phyloP scores from a whole-genome alignment of 2,797 vertebrate species.

The Tarsius wallacei region DNA sequence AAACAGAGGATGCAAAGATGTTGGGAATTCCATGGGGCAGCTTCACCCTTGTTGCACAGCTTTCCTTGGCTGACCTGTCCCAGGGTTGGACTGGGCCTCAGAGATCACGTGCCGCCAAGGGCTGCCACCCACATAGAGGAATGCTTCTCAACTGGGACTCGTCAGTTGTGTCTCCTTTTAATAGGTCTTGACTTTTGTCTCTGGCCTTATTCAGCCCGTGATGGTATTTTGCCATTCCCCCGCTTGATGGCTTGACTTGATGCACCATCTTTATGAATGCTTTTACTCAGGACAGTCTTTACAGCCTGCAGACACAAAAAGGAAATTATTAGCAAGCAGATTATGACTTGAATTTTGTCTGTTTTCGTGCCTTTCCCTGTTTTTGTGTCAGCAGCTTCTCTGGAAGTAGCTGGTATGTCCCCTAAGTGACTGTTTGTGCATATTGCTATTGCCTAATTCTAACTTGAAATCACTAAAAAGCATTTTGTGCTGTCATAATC shows the following conservation, averaged over 20 bases:
- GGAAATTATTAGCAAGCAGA: conserved; percentile 75
- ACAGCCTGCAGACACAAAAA: conserved; percentile 57
- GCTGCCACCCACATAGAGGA: neutral
- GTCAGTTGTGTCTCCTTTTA: neutral
- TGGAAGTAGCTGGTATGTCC: conserved; percentile 76
- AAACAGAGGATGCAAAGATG: neutral
- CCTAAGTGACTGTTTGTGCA: conserved; percentile 73
- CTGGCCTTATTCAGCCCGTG: neutral
- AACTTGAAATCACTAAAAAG: conserved; percentile 77
- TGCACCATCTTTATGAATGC: conserved; percentile 5
- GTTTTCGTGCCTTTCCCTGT: conserved; percentile 63
- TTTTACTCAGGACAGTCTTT: conserved; percentile 49
- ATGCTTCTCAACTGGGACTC: neutral
- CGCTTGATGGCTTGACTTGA: neutral
- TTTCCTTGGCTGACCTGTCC: neutral
- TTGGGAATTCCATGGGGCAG: neutral
- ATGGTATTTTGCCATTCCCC: neutral
- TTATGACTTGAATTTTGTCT: conserved; percentile 61
- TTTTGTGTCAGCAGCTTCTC: conserved; percentile 72
- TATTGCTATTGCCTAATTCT: conserved; percentile 74
- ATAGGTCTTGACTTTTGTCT: conserved; percentile 2
- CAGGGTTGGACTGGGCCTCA: neutral
- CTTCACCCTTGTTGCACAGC: neutral
- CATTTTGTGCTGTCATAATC: conserved; percentile 75
- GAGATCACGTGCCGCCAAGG: neutral